A percentile compares a stretch with the other conserved stretches of the same genome.
These are phyloP conservation scores for Balearica regulorum DNA, from an alignment of 2,797 vertebrate species.

Conservation along the genomic window DNA sequence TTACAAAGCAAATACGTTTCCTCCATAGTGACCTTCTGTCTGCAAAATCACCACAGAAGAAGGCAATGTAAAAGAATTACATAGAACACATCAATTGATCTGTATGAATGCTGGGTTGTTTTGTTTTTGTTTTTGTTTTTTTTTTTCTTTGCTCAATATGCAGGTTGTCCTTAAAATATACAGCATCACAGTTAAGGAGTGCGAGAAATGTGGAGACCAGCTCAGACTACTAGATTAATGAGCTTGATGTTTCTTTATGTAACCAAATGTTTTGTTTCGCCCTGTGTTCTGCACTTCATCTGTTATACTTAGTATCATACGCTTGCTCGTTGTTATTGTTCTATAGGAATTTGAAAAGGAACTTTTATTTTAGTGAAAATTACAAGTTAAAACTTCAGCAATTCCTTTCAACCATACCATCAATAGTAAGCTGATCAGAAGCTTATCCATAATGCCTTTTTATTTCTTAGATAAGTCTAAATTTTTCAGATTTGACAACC, in stretches of 20 bases:
- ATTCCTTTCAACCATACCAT: neutral
- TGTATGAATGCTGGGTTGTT: neutral
- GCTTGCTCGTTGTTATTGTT: neutral
- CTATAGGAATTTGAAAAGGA: neutral
- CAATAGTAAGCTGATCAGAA: neutral
- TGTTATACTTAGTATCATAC: neutral
- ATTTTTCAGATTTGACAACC: neutral
- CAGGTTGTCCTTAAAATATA: neutral
- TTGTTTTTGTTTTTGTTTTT: too few relatives aligned
- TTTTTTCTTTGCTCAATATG: neutral
- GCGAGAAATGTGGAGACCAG: neutral
- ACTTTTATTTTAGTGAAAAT: neutral
- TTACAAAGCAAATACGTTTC: neutral
- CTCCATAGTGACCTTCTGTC: neutral
- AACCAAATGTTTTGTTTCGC: neutral
- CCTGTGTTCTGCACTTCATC: neutral
- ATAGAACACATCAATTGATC: neutral
- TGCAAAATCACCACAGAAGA: neutral
- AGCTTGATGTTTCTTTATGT: neutral
- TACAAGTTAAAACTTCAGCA: neutral
- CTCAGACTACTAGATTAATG: neutral
- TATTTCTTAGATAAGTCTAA: neutral
- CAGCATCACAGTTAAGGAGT: neutral
- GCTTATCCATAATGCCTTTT: neutral
- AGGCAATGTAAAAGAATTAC: neutral